These are phyloP conservation scores for Brachionus asplanchnoidis DNA, from an alignment of 1,140 invertebrate species.

Conservation along the genomic window DNA sequence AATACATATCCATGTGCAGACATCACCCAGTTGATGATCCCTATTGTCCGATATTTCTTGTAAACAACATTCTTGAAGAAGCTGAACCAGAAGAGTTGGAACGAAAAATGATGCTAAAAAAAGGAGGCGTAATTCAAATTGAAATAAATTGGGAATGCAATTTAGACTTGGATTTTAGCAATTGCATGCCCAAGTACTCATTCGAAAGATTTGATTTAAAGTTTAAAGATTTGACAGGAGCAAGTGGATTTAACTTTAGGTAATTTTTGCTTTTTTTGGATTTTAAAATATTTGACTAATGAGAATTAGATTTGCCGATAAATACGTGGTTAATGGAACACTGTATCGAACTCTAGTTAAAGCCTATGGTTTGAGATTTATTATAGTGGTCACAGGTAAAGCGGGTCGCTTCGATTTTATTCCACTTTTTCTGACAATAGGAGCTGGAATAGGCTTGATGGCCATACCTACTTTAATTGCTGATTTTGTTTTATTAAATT, in stretches of 20 bases:
- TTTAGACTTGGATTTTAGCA: constrained; percentile 54
- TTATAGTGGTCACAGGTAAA: constrained; percentile 42
- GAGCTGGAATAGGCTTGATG: constrained; percentile 43
- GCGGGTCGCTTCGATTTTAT: constrained; percentile 43
- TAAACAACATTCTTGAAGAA: constrained; percentile 56
- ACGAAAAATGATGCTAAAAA: constrained; percentile 7
- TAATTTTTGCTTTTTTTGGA: constrained; percentile 4
- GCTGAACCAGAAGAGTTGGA: constrained; percentile 53
- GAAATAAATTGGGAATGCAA: constrained; percentile 61
- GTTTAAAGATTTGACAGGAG: constrained; percentile 47
- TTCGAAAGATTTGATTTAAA: constrained; percentile 57
- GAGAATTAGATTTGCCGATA: constrained; percentile 56
- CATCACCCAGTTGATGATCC: constrained; percentile 45
- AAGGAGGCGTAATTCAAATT: constrained; percentile 60
- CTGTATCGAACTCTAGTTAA: constrained; percentile 56
- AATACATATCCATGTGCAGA: constrained; percentile 30
- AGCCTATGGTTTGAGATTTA: constrained; percentile 44
- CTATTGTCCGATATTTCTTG: constrained; percentile 60
- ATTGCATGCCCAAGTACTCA: constrained; percentile 55
- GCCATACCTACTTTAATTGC: constrained; percentile 31
- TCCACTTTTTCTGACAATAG: constrained; percentile 56
- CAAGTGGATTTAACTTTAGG: constrained; percentile 60
- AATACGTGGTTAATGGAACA: constrained; percentile 51
- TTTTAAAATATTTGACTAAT: constrained; percentile 33
- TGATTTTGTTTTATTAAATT: constrained; percentile 37